These are phyloP conservation scores for Myotis davidii DNA, from an alignment of 2,113 vertebrate genomes.

Conservation along the genomic window DNA sequence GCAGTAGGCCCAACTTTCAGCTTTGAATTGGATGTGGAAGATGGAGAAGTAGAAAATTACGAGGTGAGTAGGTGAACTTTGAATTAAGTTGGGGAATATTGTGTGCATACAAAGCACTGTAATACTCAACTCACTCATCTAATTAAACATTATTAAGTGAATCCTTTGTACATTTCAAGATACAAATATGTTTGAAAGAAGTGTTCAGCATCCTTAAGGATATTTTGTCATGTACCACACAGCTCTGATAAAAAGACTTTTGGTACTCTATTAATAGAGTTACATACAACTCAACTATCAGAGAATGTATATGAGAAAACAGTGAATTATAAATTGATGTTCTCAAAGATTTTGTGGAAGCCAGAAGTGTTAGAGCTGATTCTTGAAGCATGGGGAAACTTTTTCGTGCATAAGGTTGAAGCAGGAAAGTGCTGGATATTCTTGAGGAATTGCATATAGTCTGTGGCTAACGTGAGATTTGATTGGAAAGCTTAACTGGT, in stretches of 20 bases:
- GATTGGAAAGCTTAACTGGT: neutral
- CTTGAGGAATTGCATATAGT: neutral
- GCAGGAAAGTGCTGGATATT: neutral
- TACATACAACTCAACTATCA: neutral
- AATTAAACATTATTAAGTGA: slow-evolving; percentile 28
- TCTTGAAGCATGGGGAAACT: neutral
- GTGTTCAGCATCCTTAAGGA: neutral
- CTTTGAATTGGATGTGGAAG: slow-evolving; percentile 97
- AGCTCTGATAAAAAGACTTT: neutral
- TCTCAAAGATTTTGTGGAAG: neutral
- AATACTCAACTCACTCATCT: neutral
- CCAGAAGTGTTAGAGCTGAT: neutral
- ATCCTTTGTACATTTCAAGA: slow-evolving; percentile 8
- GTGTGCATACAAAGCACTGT: neutral
- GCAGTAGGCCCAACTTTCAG: slow-evolving; percentile 96
- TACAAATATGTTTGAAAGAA: neutral
- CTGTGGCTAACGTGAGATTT: neutral
- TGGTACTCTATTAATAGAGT: neutral
- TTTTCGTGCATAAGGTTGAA: neutral
- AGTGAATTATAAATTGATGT: neutral
- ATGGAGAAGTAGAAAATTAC: slow-evolving; percentile 99
- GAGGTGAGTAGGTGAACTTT: slow-evolving; percentile 89
- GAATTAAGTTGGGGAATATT: slow-evolving; percentile 37
- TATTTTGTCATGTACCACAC: neutral
- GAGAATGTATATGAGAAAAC: neutral